Evolutionary conservation across 2,113 vertebrate species (phyloP).

Genomic region (Coracopsis vasa): DNA sequence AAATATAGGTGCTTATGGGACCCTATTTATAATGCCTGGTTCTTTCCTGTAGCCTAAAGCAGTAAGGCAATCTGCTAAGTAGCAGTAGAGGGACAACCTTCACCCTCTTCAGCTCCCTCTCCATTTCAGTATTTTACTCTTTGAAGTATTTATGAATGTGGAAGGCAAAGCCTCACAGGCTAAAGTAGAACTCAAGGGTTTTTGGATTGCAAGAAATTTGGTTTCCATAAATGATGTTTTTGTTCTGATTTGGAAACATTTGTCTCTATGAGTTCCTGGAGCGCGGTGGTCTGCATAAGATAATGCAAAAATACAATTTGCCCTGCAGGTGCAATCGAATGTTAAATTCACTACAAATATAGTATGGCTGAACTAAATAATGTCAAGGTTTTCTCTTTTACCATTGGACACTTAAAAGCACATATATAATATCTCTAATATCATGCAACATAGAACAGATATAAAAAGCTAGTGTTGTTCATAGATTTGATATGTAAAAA

Average conservation of each 20-base stretch:
- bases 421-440: not conserved
- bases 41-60: not conserved
- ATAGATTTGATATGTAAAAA: not conserved
- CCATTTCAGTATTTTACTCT: not conserved
- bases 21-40: not conserved
- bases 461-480: not conserved
- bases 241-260: not conserved
- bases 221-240: not conserved
- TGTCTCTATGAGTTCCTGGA: not conserved
- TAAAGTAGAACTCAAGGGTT: not conserved
- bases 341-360: not conserved
- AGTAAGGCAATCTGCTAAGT: not conserved
- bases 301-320: not conserved
- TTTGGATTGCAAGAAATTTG: not conserved
- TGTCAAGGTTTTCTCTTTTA: not conserved
- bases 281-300: not conserved
- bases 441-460: not conserved
- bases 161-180: not conserved
- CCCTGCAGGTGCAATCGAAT: not conserved
- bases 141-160: not conserved
- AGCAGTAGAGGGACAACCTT: not conserved
- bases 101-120: not conserved
- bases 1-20: not conserved
- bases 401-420: not conserved
- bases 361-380: not conserved